A percentile compares a stretch with the other conserved stretches of the same genome.
Evolutionary conservation across 2,113 vertebrate genomes (phyloP).

Genomic region (Vulpes vulpes): DNA sequence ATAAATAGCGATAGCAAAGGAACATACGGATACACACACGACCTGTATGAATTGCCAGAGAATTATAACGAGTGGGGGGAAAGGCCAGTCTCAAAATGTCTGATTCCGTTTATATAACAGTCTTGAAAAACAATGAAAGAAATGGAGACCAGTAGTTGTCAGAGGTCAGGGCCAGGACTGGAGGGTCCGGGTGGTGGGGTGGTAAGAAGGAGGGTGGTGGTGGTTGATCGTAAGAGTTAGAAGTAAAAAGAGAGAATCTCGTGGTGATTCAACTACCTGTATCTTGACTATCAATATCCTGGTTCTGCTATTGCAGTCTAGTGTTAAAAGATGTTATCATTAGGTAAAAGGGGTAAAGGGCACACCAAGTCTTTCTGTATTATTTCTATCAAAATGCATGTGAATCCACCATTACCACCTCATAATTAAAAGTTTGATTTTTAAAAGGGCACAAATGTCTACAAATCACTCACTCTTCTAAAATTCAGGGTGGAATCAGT

Average conservation of each 20-base stretch:
- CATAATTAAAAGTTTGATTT: not conserved
- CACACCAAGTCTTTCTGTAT: not conserved
- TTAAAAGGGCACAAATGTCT: not conserved
- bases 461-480: not conserved
- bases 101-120: not conserved
- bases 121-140: not conserved
- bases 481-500: not conserved
- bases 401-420: not conserved
- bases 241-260: not conserved
- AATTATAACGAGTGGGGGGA: not conserved
- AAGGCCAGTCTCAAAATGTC: not conserved
- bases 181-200: not conserved
- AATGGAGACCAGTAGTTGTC: not conserved
- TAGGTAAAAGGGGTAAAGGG: not conserved
- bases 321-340: not conserved
- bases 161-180: no score
- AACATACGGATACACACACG: not conserved
- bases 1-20: not conserved
- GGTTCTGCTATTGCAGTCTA: not conserved
- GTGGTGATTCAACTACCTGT: not conserved
- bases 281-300: not conserved
- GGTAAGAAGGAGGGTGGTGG: not conserved
- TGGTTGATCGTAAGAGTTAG: not conserved
- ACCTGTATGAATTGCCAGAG: not conserved
- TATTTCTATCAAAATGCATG: not conserved